These are phyloP conservation scores for Hecatera dysodea DNA, from an alignment of 2,888 invertebrate genomes.

Conservation along the genomic window DNA sequence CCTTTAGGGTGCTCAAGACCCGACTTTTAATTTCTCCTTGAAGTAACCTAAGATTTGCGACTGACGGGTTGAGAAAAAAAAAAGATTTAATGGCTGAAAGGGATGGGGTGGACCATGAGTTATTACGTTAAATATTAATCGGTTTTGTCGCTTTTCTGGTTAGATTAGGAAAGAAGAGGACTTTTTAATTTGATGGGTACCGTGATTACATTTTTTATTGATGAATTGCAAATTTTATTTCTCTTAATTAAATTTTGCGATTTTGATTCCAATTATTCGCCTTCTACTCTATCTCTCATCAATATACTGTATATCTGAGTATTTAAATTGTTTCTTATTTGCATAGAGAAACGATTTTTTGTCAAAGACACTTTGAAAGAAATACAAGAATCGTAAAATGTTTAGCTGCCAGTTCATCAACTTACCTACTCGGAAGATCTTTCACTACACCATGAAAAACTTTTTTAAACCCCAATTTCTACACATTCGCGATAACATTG, in stretches of 20 bases:
- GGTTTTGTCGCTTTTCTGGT: constrained; percentile 75
- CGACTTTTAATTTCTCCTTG: constrained; percentile 88
- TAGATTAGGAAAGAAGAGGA: constrained; percentile 21
- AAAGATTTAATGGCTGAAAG: constrained; percentile 77
- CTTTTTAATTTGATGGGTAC: constrained; percentile 27
- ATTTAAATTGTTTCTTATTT: background rate
- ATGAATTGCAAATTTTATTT: background rate
- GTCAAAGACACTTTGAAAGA: background rate
- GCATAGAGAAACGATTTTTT: background rate
- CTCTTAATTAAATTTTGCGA: background rate
- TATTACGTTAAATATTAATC: constrained; percentile 85
- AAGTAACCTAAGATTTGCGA: constrained; percentile 80
- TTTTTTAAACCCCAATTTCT: constrained; percentile 34
- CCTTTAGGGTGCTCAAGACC: constrained; percentile 79
- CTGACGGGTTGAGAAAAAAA: constrained; percentile 80
- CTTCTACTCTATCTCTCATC: background rate
- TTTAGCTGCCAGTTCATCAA: background rate
- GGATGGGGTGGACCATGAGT: constrained; percentile 77
- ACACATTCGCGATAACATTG: constrained; percentile 54
- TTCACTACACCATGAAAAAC: background rate
- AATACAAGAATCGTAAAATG: background rate
- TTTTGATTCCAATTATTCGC: background rate
- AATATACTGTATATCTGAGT: background rate
- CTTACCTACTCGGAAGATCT: too few species aligned
- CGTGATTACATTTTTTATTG: constrained; percentile 22